Base-by-base conservation (phyloP, 1,140 invertebrate genomes). In the Vollenhovia emeryi region DNA sequence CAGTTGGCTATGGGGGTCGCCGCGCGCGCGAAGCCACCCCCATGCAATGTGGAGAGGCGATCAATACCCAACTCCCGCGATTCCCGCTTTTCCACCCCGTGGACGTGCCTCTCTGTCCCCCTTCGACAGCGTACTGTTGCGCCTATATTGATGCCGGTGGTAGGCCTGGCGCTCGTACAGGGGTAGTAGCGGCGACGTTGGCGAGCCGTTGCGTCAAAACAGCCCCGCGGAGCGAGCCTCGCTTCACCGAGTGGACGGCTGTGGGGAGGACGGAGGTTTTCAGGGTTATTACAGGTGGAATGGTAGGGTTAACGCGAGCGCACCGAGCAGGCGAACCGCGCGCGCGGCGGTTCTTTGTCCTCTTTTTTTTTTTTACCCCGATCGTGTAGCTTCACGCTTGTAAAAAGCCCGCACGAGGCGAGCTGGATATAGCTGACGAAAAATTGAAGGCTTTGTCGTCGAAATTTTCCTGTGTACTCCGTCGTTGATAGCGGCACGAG, bases 11-110 rank as follows among this genome's bases (percentile, higher is more conserved):
- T 91, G 91, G 91, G 92, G 90, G 91, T 90, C 85, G 88, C 69
- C 82, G 79, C 85, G 84, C 89, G 89, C 86, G 88, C 86, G 89
- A 90, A 86, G 84, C 91, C 90, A 92, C 93, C 94, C 93, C 93
- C 92, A 92, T 93, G 90, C 83, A 82, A 92, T 85, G 87, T 86
- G 85, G 83, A 90, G 91, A 84, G 86, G 50, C 92, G 93, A 94
- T 93, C 93, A 93, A 93, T 93, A 94, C 89, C 91, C 36, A 88
- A 74, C 52, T 87, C 86, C 71, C 80, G 86, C 88, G 86, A 89
- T 89, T 85, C 75, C 75, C 86, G 89, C 88, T 88, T 88, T 88
- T 85, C 88, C 88, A 73, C 55, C 71, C 84, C 69, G 84, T 87
- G 80, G 82, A 89, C 85, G 88, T 91, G 83, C 84, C 74, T 83